Evolutionary conservation across 1,140 invertebrate species (phyloP), one percentile per base, ranked within the genome.

Genomic region (Tenebrio molitor): DNA sequence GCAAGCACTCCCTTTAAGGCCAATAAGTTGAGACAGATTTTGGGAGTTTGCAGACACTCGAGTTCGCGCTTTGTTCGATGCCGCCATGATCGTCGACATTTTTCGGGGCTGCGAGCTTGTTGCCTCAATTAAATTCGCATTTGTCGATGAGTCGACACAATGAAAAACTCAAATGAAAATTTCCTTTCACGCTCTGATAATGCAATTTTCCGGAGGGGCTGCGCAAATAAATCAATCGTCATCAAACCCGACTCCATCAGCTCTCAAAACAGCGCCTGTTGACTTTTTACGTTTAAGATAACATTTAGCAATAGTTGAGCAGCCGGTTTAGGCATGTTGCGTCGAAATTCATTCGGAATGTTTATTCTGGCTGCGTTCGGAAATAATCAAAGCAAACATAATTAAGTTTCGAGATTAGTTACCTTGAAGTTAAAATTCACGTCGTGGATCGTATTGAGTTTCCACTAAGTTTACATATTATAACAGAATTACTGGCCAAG

Each of bases 381-480:
- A 42, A 66, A 66, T 42, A 33, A 2, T 23, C 8, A 64, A 64
- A 36, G 58, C 36, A 41, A 42, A 66, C 17, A 42, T 66, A 66
- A 66, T 66, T 66, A 66, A 29, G 23, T 66, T 42, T 42, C 6
- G 36, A 69, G 66, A 69, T 69, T 69, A 69, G 53, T 69, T 69
- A 69, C 46, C 66, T 23, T 50, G 66, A 50, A 64, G 12, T 64
- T 70, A 44, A 62, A 67, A 74, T 71, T 68, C 72, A 14, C 36
- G 29, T 50, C 72, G 39, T 53, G 72, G 21, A 72, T 74, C 64
- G 74, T 74, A 68, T 71, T 74, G 65, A 67, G 53, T 71, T 71
- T 71, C 34, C 44, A 58, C 53, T 69, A 74, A 71, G 62, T 69
- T 74, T 68, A 67, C 41, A 66, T 68, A 76, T 72, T 72, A 76